Conservation (phyloP, 2,888 invertebrate species). For the Holacanthella duospinosa region DNA sequence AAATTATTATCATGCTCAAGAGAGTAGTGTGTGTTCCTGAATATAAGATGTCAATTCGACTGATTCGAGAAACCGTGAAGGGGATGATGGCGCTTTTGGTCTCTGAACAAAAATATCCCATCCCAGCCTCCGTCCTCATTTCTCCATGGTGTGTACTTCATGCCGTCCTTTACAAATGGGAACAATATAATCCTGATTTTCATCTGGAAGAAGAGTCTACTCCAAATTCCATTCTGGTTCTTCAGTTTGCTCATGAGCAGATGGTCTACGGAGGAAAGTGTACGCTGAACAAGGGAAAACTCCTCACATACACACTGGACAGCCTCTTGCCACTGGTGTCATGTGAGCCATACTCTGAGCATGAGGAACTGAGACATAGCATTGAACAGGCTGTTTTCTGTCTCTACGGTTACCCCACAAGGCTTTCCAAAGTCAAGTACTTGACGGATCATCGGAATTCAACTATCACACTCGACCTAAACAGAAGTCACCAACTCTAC, state of each 20-base stretch:
- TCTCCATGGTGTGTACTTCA: slow-evolving; percentile 35
- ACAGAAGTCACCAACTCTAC: slow-evolving; percentile 44
- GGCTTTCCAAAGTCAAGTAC: slow-evolving; percentile 50
- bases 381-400: slow-evolving; percentile 80
- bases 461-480: slow-evolving; percentile 39
- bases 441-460: slow-evolving; percentile 28
- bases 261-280: slow-evolving; percentile 28
- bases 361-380: slow-evolving; percentile 61
- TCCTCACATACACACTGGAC: slow-evolving; percentile 67
- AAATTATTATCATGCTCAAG: not conserved
- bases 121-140: not conserved
- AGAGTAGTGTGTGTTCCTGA: not conserved
- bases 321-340: slow-evolving; percentile 60
- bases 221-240: slow-evolving; percentile 31
- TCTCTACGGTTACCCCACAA: slow-evolving; percentile 69
- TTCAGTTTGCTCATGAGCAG: slow-evolving; percentile 35
- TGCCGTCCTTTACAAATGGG: slow-evolving; percentile 24
- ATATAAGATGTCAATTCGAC: not conserved
- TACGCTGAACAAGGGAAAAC: slow-evolving; percentile 53
- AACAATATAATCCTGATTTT: slow-evolving; percentile 27
- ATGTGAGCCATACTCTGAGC: slow-evolving; percentile 49
- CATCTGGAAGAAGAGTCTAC: slow-evolving; percentile 32
- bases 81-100: not conserved
- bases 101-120: not conserved
- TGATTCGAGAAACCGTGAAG: not conserved